phyloP scores from a whole-genome alignment of 2,888 invertebrate species.

The Eilema griseolum region DNA sequence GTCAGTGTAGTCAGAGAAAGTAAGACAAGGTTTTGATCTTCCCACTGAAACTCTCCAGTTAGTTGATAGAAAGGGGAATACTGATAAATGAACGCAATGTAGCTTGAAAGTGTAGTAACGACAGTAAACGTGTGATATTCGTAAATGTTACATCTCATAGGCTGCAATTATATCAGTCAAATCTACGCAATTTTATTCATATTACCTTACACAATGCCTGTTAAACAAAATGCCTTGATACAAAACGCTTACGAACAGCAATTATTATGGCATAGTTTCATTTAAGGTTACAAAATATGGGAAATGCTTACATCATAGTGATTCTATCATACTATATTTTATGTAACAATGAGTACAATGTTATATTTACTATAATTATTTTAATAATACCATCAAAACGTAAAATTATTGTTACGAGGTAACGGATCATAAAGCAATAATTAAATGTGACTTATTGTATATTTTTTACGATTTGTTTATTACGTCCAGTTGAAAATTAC shows the following conservation, averaged over 20 bases:
- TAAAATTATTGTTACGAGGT: slow-evolving; percentile 47
- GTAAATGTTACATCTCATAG: slow-evolving; percentile 1
- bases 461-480: slow-evolving; percentile 36
- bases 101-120: not conserved
- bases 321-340: slow-evolving; percentile 52
- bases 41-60: too few species aligned
- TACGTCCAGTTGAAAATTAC: slow-evolving; percentile 34
- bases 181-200: slow-evolving; percentile 14
- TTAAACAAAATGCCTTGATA: slow-evolving; percentile 45
- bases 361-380: slow-evolving; percentile 60
- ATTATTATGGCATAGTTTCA: slow-evolving; percentile 57
- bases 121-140: not conserved
- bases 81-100: too few species aligned
- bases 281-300: slow-evolving; percentile 61
- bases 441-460: slow-evolving; percentile 38
- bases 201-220: slow-evolving; percentile 35
- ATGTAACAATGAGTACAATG: slow-evolving; percentile 47
- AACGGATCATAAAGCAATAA: slow-evolving; percentile 44
- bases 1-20: too few species aligned
- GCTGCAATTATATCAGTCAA: not conserved
- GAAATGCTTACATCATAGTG: slow-evolving; percentile 55
- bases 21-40: too few species aligned
- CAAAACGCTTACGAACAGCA: slow-evolving; percentile 51
- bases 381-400: slow-evolving; percentile 59
- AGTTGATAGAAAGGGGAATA: not conserved